Percentiles rank a stretch among this genome's conserved stretches.
Conservation (phyloP, 2,888 invertebrate genomes). For the Meliscaeva auricollis region DNA sequence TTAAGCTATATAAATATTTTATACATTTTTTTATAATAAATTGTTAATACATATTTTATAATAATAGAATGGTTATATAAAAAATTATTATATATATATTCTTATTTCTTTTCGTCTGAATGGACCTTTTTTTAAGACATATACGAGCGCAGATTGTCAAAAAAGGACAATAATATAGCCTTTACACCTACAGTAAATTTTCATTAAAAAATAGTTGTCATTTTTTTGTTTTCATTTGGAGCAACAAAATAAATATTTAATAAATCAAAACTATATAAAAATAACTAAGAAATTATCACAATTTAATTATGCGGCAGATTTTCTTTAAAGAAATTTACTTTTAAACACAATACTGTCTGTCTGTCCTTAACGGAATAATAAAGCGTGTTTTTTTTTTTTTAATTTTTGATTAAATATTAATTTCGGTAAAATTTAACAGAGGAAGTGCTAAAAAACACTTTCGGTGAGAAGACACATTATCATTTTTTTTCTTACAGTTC, state of each 20-base stretch:
- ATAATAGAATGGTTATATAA: constrained; percentile 59
- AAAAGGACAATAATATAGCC: constrained; percentile 62
- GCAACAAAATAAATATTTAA: constrained; percentile 17
- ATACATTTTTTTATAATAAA: constrained; percentile 31
- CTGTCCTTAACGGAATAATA: constrained; percentile 2
- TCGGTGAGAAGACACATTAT: constrained; percentile 57
- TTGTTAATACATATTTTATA: constrained; percentile 26
- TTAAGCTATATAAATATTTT: constrained; percentile 59
- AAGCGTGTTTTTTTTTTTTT: not conserved
- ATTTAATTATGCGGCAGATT: constrained; percentile 34
- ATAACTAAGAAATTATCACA: constrained; percentile 38
- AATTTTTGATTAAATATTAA: not conserved
- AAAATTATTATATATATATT: constrained; percentile 56
- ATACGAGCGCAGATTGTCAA: constrained; percentile 64
- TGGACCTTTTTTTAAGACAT: constrained; percentile 53
- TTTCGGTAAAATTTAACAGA: constrained; percentile 21
- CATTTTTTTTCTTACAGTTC: constrained; percentile 20
- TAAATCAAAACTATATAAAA: constrained; percentile 27
- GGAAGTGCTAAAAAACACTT: constrained; percentile 52
- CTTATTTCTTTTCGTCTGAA: constrained; percentile 45
- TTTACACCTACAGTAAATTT: constrained; percentile 73
- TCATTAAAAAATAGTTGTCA: constrained; percentile 66
- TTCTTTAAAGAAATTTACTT: not conserved
- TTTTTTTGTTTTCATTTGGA: constrained; percentile 29
- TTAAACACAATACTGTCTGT: not conserved